Percentiles rank a stretch among this genome's conserved stretches.
These are phyloP conservation scores for Drosophila meridionalis DNA, from an alignment of 2,888 invertebrate genomes.

Conservation along the genomic window DNA sequence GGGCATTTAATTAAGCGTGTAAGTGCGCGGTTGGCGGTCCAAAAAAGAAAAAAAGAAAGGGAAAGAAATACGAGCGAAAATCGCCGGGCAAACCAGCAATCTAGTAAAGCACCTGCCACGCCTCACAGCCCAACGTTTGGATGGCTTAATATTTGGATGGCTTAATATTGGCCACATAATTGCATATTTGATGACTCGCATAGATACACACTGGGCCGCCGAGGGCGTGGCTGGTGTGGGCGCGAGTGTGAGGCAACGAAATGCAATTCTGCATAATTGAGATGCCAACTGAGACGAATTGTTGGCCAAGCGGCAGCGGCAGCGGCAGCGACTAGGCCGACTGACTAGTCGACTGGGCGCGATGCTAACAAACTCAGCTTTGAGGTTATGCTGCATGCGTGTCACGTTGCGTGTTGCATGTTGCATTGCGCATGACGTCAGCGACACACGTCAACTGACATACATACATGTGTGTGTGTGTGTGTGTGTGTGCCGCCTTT, in stretches of 20 bases:
- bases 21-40: slow-evolving; percentile 59
- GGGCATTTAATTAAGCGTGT: slow-evolving; percentile 75
- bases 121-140: not conserved
- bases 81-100: slow-evolving; percentile 21
- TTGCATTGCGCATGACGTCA: slow-evolving; percentile 26
- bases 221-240: not conserved
- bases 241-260: slow-evolving; percentile 30
- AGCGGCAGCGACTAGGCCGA: slow-evolving; percentile 4
- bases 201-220: slow-evolving; percentile 2
- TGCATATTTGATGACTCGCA: slow-evolving; percentile 54
- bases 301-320: slow-evolving; percentile 25
- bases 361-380: slow-evolving; percentile 2
- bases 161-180: slow-evolving; percentile 49
- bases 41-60: not conserved
- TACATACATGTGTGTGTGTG: not conserved
- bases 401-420: slow-evolving; percentile 17
- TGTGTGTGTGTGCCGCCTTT: not conserved
- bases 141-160: slow-evolving; percentile 23
- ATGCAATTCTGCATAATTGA: slow-evolving; percentile 53
- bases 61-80: not conserved
- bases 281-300: slow-evolving; percentile 44
- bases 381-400: slow-evolving; percentile 28
- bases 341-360: slow-evolving; percentile 1
- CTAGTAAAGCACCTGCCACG: slow-evolving; percentile 21
- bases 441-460: slow-evolving; percentile 5